Base-by-base conservation (phyloP, 2,113 vertebrate genomes). In the Bombycilla garrulus region DNA sequence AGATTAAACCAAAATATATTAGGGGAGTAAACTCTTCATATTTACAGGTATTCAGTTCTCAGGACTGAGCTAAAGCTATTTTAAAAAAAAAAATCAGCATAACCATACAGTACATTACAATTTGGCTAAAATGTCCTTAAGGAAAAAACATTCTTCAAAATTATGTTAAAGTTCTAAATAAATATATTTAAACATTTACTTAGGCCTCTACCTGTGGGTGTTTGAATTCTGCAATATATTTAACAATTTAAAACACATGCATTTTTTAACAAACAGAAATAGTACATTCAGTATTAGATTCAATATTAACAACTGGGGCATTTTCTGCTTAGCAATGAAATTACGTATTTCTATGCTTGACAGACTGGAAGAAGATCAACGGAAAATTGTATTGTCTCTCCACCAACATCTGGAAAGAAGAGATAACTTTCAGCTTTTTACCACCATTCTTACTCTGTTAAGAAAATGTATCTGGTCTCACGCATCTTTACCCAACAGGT, bases 291-390 rank as follows among this genome's bases (percentile, higher is more conserved):
- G 64, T 8, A 38, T 65, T 45, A 54, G 33, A 28, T 25, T 33
- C 14, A 69, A 7, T 53, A 78, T 50, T 86, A 65, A 72, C 16
- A 64, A 14, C 25, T 26, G 11, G 12, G 11, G 0, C 2, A 33
- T 79, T 73, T 91, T 79, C 33, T 73, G 45, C 38, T 86, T 81
- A 57, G 33, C 15, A 86, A 26, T 26, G 33, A 72, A 93, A 92
- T 66, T 60, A 54, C 28, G 36, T 47, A 90, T 60, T 10, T 73
- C 57, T 44, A 23, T 65, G 56, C 60, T 85, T 45, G 33, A n/a
- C 9, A 95, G 92, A 81, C n/a, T 84, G 65, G 29, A 67, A 24
- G 57, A 89, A 81, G 57, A 92, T 95, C 76, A 82, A 81, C 91
- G 70, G 36, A 94, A 97, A 95, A 78, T 65, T 76, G 53, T 44